A percentile compares a stretch with the other conserved stretches of the same genome.
Evolutionary conservation across 2,888 invertebrate genomes (phyloP).

Genomic region (Neoscelio sp.): DNA sequence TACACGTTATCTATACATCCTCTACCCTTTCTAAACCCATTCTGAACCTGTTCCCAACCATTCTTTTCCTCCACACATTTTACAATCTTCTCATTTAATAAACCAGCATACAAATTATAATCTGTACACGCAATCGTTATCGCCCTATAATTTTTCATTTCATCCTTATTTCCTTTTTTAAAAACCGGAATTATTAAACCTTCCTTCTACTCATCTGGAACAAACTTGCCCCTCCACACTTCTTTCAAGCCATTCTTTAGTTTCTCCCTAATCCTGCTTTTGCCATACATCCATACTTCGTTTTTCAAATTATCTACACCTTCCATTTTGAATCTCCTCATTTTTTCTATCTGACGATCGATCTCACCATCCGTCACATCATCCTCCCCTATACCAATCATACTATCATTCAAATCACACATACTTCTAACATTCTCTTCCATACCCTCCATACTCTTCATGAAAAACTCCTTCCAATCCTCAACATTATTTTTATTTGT

Average conservation of each 20-base stretch:
- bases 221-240: background rate
- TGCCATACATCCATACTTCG: conserved; percentile 3
- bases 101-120: background rate
- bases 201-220: conserved; percentile 1
- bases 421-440: too few species aligned
- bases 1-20: too few species aligned
- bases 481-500: background rate
- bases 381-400: background rate
- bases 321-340: background rate
- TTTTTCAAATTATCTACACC: conserved; percentile 1
- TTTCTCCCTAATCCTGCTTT: conserved; percentile 1
- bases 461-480: conserved; percentile 4
- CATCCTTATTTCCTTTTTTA: conserved; percentile 1
- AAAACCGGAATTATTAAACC: background rate
- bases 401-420: background rate
- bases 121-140: background rate
- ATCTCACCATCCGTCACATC: background rate
- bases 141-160: background rate
- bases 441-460: background rate
- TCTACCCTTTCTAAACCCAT: too few species aligned
- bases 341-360: background rate
- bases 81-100: conserved; percentile 2
- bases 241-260: background rate
- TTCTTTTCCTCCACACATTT: too few species aligned
- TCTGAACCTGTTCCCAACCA: too few species aligned